Conservation (phyloP, 2,797 vertebrate species). For the Sternotherus odoratus region DNA sequence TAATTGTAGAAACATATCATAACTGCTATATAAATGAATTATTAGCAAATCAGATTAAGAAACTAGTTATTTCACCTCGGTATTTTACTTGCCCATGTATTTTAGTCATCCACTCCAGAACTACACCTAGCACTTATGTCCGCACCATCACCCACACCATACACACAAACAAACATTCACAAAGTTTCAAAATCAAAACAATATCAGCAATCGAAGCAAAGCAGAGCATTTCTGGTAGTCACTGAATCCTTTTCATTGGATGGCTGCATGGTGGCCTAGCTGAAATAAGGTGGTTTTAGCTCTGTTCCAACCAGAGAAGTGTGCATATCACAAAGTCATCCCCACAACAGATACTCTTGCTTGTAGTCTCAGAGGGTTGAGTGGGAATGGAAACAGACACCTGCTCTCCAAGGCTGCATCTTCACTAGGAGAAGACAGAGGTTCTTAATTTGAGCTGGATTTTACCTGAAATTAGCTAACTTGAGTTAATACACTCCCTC, state of each 20-base stretch:
- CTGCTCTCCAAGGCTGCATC: slow-evolving; percentile 14
- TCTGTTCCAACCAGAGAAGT: slow-evolving; percentile 35
- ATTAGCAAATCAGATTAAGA: slow-evolving; percentile 68
- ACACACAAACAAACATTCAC: slow-evolving; percentile 44
- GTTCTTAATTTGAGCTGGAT: not conserved
- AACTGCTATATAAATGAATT: slow-evolving; percentile 71
- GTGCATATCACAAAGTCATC: slow-evolving; percentile 37
- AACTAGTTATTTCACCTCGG: slow-evolving; percentile 62
- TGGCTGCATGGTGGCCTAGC: not conserved
- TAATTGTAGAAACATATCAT: slow-evolving; percentile 72
- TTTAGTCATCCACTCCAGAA: not conserved
- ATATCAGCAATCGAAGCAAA: slow-evolving; percentile 25
- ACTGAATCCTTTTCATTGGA: slow-evolving; percentile 27
- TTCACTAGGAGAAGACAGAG: not conserved
- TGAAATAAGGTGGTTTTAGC: not conserved
- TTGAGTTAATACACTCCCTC: slow-evolving; percentile 31
- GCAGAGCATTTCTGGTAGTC: not conserved
- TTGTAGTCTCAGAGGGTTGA: slow-evolving; percentile 36
- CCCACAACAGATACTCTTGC: slow-evolving; percentile 14
- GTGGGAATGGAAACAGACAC: slow-evolving; percentile 31
- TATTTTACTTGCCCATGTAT: slow-evolving; percentile 26
- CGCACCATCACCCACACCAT: not conserved
- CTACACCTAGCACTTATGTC: not conserved
- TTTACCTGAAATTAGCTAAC: slow-evolving; percentile 13
- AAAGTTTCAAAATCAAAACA: slow-evolving; percentile 32